Conservation (phyloP, 2,797 vertebrate species). For the Muscicapa striata region DNA sequence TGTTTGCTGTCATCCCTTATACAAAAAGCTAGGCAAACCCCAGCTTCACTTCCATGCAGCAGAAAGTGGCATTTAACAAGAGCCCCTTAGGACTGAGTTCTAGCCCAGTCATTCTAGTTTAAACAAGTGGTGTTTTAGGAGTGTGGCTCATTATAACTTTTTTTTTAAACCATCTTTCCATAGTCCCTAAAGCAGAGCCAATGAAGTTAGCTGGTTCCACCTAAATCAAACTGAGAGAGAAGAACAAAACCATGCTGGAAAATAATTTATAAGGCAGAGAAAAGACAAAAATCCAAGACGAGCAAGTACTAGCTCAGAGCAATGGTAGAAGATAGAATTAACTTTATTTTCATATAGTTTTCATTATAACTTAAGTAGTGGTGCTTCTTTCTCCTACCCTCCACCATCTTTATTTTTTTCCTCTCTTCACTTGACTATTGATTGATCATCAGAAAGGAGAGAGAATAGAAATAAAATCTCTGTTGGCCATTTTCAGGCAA, state of each 20-base stretch:
- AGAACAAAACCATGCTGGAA: background rate
- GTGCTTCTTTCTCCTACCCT: background rate
- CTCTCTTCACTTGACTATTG: background rate
- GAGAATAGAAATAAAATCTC: background rate
- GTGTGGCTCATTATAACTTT: accelerated
- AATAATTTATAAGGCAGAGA: background rate
- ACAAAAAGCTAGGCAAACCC: background rate
- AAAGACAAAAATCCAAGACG: background rate
- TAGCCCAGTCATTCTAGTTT: background rate
- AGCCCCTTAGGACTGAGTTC: background rate
- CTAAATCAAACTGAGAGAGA: background rate
- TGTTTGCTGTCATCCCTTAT: background rate
- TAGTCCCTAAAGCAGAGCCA: background rate
- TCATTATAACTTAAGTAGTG: background rate
- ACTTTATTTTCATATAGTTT: background rate
- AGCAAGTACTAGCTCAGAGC: background rate
- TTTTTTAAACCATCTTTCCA: background rate
- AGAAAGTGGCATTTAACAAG: background rate
- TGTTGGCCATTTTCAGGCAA: background rate
- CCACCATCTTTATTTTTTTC: background rate
- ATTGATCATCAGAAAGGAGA: background rate
- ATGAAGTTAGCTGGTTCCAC: background rate
- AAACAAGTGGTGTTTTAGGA: background rate
- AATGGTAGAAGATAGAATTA: background rate
- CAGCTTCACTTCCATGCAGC: background rate